Conservation (phyloP, 2,113 vertebrate genomes). For the Silurus asotus region DNA sequence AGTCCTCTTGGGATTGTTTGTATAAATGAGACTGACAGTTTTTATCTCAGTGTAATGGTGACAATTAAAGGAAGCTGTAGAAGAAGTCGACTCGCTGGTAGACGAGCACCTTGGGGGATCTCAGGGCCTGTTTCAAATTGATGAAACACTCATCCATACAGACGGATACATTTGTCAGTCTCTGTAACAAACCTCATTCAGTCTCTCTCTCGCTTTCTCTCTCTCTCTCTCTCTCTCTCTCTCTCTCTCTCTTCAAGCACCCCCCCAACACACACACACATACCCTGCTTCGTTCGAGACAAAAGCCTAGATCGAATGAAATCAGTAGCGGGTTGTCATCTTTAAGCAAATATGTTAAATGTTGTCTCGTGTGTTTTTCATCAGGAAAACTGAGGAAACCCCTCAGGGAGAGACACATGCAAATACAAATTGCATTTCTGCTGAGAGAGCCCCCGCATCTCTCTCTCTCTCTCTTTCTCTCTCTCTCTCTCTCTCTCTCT, state of each 20-base stretch:
- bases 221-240: too few species aligned
- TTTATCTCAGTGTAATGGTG: slow-evolving; percentile 82
- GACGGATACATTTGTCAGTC: slow-evolving; percentile 90
- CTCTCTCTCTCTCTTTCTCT: slow-evolving; percentile 41
- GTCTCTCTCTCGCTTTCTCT: slow-evolving; percentile 44
- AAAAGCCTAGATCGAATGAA: slow-evolving; percentile 86
- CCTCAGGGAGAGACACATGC: slow-evolving; percentile 88
- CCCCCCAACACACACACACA: background rate
- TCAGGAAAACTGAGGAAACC: slow-evolving; percentile 84
- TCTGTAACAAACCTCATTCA: slow-evolving; percentile 86
- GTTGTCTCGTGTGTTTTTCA: slow-evolving; percentile 90
- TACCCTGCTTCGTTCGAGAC: slow-evolving; percentile 80
- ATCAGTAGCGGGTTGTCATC: slow-evolving; percentile 92
- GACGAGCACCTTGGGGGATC: slow-evolving; percentile 85
- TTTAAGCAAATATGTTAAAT: slow-evolving; percentile 98
- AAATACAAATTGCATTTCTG: slow-evolving; percentile 89
- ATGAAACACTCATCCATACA: slow-evolving; percentile 90
- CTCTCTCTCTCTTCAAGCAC: slow-evolving; percentile 7
- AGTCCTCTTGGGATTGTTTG: slow-evolving; percentile 64
- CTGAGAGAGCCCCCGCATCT: slow-evolving; percentile 67
- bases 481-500: slow-evolving; percentile 60
- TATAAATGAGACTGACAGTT: slow-evolving; percentile 69
- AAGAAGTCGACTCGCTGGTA: slow-evolving; percentile 85
- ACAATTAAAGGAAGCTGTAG: slow-evolving; percentile 91
- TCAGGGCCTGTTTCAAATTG: slow-evolving; percentile 86